Evolutionary conservation across 2,888 invertebrate genomes (phyloP).

Genomic region (Drosophila setosimentum): DNA sequence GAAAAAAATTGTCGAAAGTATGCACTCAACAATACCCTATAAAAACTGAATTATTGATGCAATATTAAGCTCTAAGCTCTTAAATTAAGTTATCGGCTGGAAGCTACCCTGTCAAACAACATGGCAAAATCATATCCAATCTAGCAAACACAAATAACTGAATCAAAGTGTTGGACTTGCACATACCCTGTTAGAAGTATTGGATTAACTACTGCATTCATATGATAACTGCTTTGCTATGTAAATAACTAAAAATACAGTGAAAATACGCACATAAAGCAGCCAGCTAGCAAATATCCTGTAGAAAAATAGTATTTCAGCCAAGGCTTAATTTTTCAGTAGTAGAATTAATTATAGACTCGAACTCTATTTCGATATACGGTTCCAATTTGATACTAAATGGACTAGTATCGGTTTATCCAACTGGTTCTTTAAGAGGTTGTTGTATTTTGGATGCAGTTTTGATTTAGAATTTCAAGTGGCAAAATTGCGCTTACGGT

Average conservation of each 20-base stretch:
- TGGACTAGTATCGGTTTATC: background rate
- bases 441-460: background rate
- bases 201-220: background rate
- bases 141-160: background rate
- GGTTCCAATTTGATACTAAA: background rate
- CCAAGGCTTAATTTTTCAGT: background rate
- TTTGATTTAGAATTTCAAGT: background rate
- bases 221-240: background rate
- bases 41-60: background rate
- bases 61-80: background rate
- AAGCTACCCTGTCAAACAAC: background rate
- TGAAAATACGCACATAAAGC: accelerated
- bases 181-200: background rate
- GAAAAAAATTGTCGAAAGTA: conserved; percentile 4
- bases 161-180: background rate
- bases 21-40: conserved; percentile 26
- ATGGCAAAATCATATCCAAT: background rate
- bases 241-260: background rate
- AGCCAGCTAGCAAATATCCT: background rate
- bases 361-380: background rate
- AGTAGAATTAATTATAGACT: background rate
- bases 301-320: background rate
- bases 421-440: background rate
- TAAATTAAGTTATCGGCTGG: accelerated
- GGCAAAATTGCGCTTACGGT: background rate